These are phyloP conservation scores for Phallusia fumigata DNA, from an alignment of 23 tunicate species.

Conservation along the genomic window DNA sequence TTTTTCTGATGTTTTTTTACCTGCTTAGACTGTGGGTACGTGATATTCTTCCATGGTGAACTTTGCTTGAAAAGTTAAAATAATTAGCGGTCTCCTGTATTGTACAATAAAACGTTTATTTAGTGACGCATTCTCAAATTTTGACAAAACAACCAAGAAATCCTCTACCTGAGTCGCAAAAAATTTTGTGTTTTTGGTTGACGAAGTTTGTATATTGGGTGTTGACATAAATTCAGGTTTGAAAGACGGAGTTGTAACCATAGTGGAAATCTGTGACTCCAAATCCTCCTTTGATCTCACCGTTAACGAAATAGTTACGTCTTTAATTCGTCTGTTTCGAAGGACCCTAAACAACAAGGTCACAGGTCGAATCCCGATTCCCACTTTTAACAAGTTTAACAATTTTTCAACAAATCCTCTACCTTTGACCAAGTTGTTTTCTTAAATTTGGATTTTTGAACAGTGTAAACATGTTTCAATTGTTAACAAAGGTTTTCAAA, in stretches of 20 bases:
- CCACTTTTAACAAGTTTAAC: no score
- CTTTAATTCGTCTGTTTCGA: background rate
- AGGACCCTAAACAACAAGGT: background rate
- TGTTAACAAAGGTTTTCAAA: no score
- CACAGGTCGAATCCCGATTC: no score
- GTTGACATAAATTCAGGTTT: background rate
- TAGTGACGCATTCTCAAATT: no score
- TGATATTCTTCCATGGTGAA: background rate
- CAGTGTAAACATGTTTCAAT: no score
- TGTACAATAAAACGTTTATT: no score
- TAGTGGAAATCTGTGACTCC: background rate
- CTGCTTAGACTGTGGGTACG: slow-evolving; percentile 3
- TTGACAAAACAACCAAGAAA: background rate
- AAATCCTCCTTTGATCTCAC: background rate
- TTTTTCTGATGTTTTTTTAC: background rate
- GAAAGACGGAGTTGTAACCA: background rate
- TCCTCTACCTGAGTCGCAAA: background rate
- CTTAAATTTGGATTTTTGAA: no score
- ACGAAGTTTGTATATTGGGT: slow-evolving; percentile 1
- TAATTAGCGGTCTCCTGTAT: no score
- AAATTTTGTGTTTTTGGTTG: background rate
- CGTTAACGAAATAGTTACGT: background rate
- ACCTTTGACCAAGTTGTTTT: no score
- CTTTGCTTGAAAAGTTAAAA: background rate
- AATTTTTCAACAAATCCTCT: no score